These are phyloP conservation scores for Hiodon alosoides DNA, from an alignment of 2,113 vertebrate genomes.

Conservation along the genomic window DNA sequence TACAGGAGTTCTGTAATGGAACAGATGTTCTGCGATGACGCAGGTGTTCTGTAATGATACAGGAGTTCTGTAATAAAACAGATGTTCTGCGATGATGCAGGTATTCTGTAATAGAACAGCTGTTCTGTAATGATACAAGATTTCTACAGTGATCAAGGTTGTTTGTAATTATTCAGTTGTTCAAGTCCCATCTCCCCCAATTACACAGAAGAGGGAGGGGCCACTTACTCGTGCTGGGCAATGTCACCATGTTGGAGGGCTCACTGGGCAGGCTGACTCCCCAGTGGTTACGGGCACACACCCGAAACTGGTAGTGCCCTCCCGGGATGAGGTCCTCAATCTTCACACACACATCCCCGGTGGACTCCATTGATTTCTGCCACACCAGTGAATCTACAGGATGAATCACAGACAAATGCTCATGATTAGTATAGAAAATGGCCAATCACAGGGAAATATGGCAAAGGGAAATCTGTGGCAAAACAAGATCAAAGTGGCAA, in stretches of 20 bases:
- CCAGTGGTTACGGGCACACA: conserved; percentile 94
- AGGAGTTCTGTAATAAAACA: too few species aligned
- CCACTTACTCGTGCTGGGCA: conserved; percentile 80
- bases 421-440: background rate
- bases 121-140: too few species aligned
- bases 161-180: too few species aligned
- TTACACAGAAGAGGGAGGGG: background rate
- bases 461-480: background rate
- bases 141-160: too few species aligned
- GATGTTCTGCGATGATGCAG: too few species aligned
- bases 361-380: conserved; percentile 84
- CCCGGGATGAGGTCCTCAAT: conserved; percentile 87
- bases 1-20: too few species aligned
- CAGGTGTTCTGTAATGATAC: too few species aligned
- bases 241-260: conserved; percentile 82
- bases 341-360: conserved; percentile 86
- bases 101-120: too few species aligned
- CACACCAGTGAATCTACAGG: conserved; percentile 80
- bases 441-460: background rate
- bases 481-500: too few species aligned
- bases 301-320: conserved; percentile 91
- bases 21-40: too few species aligned
- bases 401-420: background rate
- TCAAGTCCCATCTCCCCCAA: too few species aligned
- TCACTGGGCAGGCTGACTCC: conserved; percentile 88